Conservation (phyloP, 2,113 vertebrate genomes). For the Vicugna pacos region DNA sequence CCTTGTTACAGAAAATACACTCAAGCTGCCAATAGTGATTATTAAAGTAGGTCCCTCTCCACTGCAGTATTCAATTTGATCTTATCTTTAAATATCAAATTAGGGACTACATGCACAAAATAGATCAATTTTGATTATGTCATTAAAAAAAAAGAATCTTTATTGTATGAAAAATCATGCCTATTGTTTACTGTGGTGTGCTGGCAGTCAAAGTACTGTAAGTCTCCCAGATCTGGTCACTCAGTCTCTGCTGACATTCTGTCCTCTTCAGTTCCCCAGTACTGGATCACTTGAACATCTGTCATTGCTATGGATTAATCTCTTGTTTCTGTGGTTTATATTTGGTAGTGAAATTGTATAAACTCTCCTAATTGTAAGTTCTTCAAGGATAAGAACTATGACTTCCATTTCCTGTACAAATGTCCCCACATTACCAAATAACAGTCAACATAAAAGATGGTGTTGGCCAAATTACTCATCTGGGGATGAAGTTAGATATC, state of each 20-base stretch:
- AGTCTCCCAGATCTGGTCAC: neutral
- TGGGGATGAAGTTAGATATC: neutral
- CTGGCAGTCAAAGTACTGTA: too few relatives aligned
- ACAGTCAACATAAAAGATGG: neutral
- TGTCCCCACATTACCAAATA: neutral
- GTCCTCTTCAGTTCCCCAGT: neutral
- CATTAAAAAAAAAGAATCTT: neutral
- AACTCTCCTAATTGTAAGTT: neutral
- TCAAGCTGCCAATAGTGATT: neutral
- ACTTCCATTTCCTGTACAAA: conserved; percentile 43
- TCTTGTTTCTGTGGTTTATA: neutral
- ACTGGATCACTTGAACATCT: neutral
- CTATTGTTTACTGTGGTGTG: neutral
- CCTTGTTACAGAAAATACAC: neutral
- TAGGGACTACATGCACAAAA: neutral
- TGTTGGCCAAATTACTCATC: neutral
- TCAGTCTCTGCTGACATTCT: neutral
- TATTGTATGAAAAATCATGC: neutral
- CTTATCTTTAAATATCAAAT: neutral
- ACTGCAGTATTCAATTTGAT: neutral
- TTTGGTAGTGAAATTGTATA: conserved; percentile 26
- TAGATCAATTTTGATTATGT: neutral
- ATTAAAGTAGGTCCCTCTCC: neutral
- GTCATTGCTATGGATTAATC: neutral
- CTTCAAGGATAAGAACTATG: conserved; percentile 11